phyloP scores from a whole-genome alignment of 2,797 vertebrate genomes.

The Euthynnus affinis region DNA sequence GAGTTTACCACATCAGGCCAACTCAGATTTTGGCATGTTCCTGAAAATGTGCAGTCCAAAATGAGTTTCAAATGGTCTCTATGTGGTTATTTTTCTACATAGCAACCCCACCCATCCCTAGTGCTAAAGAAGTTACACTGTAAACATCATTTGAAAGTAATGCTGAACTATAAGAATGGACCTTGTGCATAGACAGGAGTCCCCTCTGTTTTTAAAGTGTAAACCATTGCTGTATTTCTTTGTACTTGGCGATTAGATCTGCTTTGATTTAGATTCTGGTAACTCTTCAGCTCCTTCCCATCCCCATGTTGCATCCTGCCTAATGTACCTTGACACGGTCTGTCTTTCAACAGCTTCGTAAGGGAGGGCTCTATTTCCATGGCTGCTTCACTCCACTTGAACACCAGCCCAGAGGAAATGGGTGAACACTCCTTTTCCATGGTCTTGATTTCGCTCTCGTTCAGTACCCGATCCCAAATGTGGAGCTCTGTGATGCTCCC shows the following conservation, averaged over 20 bases:
- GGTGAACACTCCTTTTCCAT: constrained; percentile 84
- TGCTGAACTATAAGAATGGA: constrained; percentile 12
- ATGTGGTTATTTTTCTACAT: constrained; percentile 54
- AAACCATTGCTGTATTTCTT: not conserved
- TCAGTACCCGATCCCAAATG: constrained; percentile 85
- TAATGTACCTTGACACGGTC: constrained; percentile 83
- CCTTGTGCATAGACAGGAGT: not conserved
- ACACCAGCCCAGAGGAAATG: constrained; percentile 80
- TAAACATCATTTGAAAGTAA: constrained; percentile 39
- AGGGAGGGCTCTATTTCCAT: constrained; percentile 80
- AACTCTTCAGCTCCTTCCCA: constrained; percentile 15
- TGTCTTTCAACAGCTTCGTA: constrained; percentile 58
- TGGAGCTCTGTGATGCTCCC: constrained; percentile 85
- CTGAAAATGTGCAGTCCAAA: constrained; percentile 44
- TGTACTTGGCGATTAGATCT: constrained; percentile 9
- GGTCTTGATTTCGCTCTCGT: constrained; percentile 74
- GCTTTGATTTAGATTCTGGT: constrained; percentile 8
- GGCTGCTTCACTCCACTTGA: constrained; percentile 77
- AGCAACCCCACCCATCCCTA: constrained; percentile 53
- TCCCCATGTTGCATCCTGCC: constrained; percentile 21
- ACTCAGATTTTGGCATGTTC: constrained; percentile 54
- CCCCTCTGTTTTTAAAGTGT: not conserved
- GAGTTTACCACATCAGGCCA: constrained; percentile 43
- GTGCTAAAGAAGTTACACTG: constrained; percentile 36
- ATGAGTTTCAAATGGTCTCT: constrained; percentile 52